Base-by-base conservation (phyloP, 2,113 vertebrate genomes). In the Nycticebus coucang region DNA sequence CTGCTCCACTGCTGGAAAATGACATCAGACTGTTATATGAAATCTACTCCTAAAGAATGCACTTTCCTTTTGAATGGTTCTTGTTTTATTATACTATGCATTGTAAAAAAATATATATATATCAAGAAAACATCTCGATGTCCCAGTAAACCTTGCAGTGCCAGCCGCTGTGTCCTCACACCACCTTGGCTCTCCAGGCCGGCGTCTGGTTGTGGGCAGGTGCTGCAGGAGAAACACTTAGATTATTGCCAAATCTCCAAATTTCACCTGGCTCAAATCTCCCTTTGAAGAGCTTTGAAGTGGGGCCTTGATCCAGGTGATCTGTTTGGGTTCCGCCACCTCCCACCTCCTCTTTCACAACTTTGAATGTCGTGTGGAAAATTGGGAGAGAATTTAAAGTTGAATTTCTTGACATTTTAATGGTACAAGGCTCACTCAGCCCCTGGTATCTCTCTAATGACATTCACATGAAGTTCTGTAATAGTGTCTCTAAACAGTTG, bases 1-100 rank as follows among this genome's bases (percentile, higher is more conserved):
- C 72, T 84, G 59, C 77, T 26, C 71, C 0, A 7, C 53, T 78
- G 83, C 95, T 96, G 83, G 93, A 90, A 97, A 98, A 97, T 97
- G 95, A 95, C 96, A 95, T 83, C 81, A 26, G 69, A 77, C 30
- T 28, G 85, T 74, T 11, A 1, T 5, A 24, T 88, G 60, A 93
- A 96, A 93, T 93, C 68, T 93, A 60, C 83, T 89, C 59, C 69
- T 57, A 18, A 96, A 91, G 82, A 80, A 50, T 86, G 30, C 30
- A 1, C 82, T 93, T 93, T 55, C 60, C 14, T 41, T 2, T 1
- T 95, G 91, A 95, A 90, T 91, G 60, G 14, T 85, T 97, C 6
- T 9, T 89, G 59, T 53, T 88, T 90, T 94, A 37, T 94, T 82
- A 21, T 85, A 50, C 45, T 50, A 50, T 8, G 9, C 45, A 30